Evolutionary conservation across 1,140 invertebrate species (phyloP), one percentile per base, ranked within the genome.

Genomic region (Pachyrhynchus sulphureomaculatus): DNA sequence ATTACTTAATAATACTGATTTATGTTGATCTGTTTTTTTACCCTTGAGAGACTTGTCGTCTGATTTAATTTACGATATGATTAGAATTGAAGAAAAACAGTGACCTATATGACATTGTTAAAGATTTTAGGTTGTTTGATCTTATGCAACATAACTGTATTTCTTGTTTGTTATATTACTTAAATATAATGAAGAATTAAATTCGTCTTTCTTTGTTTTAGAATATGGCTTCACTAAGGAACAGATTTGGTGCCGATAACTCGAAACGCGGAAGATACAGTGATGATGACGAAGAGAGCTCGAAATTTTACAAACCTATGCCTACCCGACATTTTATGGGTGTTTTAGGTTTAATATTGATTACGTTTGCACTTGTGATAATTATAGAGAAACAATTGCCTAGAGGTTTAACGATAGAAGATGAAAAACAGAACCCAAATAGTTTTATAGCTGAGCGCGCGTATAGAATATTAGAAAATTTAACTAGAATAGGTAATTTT

Each of bases 401-500:
- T 4, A 72, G 77, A 2, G 79, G 77, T 2, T 66, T 79, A 37
- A 76, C 76, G 6, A 75, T 79, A 3, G 66, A 69, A 4, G 77
- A 74, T 3, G 80, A 82, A 62, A 61, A 68, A 8, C 58, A 75
- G 41, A 67, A 80, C 72, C 76, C 79, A 3, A 74, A 77, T 20
- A 77, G 76, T 68, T 87, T 87, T 70, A 80, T 86, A 44, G 85
- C 85, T 10, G 84, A 87, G 74, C 75, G 85, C 65, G 85, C 86
- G 1, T 77, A 79, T 60, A 79, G 72, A 47, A 64, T 71, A 52
- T 62, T 76, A 42, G 70, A 72, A 53, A 74, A 74, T 58, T 74
- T 88, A 51, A 85, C 84, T 4, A 79, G 76, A 13, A 74, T 87
- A 29, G 58, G 56, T 54, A 54, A 18, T n/a, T 23, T n/a, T 32